Evolutionary conservation across 2,888 invertebrate genomes (phyloP).

Genomic region (Leptinotarsa haldemani): DNA sequence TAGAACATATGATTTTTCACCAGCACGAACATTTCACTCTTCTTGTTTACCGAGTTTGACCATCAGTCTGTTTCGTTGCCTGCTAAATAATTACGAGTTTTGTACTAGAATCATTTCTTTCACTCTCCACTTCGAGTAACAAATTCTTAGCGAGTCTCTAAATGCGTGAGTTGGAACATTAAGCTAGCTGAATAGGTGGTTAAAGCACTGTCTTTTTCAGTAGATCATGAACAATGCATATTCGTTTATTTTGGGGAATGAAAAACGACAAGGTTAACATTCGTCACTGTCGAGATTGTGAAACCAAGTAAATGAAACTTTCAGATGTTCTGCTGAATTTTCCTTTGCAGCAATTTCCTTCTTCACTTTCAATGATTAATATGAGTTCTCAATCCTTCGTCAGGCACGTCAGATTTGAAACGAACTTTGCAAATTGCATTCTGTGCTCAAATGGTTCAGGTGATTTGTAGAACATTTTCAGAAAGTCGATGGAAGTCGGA

Average conservation of each 20-base stretch:
- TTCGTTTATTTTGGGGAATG: background rate
- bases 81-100: too few relatives aligned
- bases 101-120: too few relatives aligned
- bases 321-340: constrained; percentile 19
- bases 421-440: constrained; percentile 19
- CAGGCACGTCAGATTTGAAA: constrained; percentile 1
- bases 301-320: constrained; percentile 13
- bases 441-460: constrained; percentile 6
- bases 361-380: constrained; percentile 19
- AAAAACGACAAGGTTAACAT: background rate
- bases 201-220: background rate
- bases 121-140: too few relatives aligned
- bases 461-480: constrained; percentile 14
- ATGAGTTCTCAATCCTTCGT: constrained; percentile 21
- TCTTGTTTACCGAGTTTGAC: too few relatives aligned
- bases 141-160: too few relatives aligned
- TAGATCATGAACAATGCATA: constrained; percentile 10
- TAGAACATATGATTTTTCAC: too few relatives aligned
- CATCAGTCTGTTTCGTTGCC: too few relatives aligned
- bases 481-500: constrained; percentile 8
- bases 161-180: background rate
- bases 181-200: background rate
- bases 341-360: constrained; percentile 13
- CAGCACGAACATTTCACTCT: too few relatives aligned
- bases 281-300: constrained; percentile 2